Evolutionary conservation across 2,888 invertebrate species (phyloP).

Genomic region (Pseudococcus longispinus): DNA sequence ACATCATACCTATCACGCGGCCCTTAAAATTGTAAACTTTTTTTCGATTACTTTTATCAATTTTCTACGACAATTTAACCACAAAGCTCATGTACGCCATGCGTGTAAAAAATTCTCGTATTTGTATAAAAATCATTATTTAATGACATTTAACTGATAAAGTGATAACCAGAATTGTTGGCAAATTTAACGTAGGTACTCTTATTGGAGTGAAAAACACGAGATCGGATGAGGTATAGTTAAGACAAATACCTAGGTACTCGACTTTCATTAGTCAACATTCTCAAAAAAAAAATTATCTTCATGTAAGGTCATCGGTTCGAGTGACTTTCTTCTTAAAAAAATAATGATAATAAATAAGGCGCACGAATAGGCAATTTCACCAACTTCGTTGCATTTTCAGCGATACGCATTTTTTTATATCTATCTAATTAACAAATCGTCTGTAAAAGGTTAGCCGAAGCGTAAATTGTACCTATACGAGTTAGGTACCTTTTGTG

Average conservation of each 20-base stretch:
- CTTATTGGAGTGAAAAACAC: background rate
- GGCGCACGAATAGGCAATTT: background rate
- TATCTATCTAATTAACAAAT: too few relatives aligned
- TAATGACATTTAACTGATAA: background rate
- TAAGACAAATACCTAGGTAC: background rate
- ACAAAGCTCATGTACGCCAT: background rate
- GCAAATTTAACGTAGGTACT: background rate
- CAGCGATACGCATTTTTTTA: too few relatives aligned
- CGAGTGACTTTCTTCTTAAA: background rate
- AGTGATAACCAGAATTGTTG: background rate
- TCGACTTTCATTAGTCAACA: background rate
- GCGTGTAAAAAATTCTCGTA: background rate
- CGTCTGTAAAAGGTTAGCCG: too few relatives aligned
- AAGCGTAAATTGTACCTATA: background rate
- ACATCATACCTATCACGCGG: background rate
- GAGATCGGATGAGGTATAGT: background rate
- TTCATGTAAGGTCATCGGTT: background rate
- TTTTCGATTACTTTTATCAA: background rate
- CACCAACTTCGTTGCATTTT: too few relatives aligned
- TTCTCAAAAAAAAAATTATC: background rate
- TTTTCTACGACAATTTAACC: background rate
- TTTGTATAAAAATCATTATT: background rate
- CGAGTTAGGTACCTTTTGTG: background rate
- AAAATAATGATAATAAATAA: background rate
- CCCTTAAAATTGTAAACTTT: background rate